Evolutionary conservation across 2,888 invertebrate genomes (phyloP), one percentile per base, ranked within the genome.

Genomic region (Pristionchus exspectatus): DNA sequence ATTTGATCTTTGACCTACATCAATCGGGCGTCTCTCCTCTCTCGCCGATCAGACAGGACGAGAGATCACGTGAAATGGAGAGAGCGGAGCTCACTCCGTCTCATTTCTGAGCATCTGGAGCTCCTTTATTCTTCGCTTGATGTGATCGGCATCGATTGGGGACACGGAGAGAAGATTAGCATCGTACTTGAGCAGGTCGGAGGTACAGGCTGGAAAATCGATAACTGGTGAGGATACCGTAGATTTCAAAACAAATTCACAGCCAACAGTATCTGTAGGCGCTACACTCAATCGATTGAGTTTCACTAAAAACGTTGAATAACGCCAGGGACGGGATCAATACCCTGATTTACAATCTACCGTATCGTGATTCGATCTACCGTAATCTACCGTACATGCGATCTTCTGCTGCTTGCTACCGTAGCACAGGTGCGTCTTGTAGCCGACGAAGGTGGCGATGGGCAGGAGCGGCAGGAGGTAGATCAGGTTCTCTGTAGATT

Each of bases 361-460:
- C 16, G 38, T 24, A 77, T 2, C 10, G 14, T 3, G n/a, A 50
- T 72, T 44, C 21, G 44, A 44, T 27, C 44, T 77, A 44, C 77
- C 38, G 27, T 54, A 27, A n/a, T 50, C 81, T 54, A 74, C n/a
- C 81, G 30, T 77, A 90, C 91, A 91, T 27, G 90, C 85, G 44
- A 92, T 91, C 27, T 90, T 88, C 33, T 90, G 44, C 77, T 90
- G 27, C 86, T 93, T 92, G 90, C 91, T 90, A 38, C 93, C 93
- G 90, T 92, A 93, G 89, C 91, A 91, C 74, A 90, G 91, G 86
- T 93, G 92, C 5, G 92, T 90, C 74, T 92, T 92, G 91, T 92
- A 92, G 44, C 92, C 93, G 66, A 93, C 33, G 90, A 90, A 93
- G 27, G 92, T 91, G 2, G 92, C 92, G 77, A 92, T 91, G 74